Conservation (phyloP, 2,888 invertebrate genomes). For the Drosophila barbarae region DNA sequence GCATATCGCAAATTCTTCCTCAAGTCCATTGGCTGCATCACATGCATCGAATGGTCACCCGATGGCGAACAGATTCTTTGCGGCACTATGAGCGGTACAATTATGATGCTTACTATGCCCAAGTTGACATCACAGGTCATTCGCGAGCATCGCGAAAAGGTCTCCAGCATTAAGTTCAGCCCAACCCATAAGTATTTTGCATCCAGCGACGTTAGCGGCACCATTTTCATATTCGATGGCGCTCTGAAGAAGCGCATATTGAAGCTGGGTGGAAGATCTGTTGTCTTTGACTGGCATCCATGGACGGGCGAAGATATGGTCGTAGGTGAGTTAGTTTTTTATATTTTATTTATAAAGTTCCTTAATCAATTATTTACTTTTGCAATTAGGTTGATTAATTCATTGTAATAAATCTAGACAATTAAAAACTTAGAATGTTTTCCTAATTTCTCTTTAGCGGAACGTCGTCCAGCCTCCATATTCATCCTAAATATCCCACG, state of each 20-base stretch:
- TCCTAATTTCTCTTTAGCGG: constrained; percentile 55
- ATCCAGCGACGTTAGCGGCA: constrained; percentile 70
- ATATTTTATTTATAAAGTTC: neutral
- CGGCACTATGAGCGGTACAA: constrained; percentile 70
- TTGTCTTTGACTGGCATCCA: constrained; percentile 80
- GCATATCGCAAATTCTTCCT: constrained; percentile 66
- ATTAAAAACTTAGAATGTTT: neutral
- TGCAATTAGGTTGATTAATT: neutral
- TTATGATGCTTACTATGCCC: constrained; percentile 61
- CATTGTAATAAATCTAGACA: neutral
- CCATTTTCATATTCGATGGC: constrained; percentile 71
- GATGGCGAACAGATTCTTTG: constrained; percentile 68
- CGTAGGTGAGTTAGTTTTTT: constrained; percentile 66
- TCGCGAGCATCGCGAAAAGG: constrained; percentile 55
- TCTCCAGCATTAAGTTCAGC: constrained; percentile 73
- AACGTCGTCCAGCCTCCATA: constrained; percentile 73
- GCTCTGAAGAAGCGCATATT: constrained; percentile 54
- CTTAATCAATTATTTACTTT: neutral
- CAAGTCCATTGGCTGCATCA: constrained; percentile 50
- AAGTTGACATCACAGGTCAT: constrained; percentile 54
- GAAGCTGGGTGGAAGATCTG: constrained; percentile 57
- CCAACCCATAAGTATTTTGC: constrained; percentile 75
- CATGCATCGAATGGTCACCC: constrained; percentile 75
- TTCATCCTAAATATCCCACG: constrained; percentile 73
- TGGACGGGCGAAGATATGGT: constrained; percentile 79